Evolutionary conservation across 2,888 invertebrate genomes (phyloP), one percentile per base, ranked within the genome.

Genomic region (Balanococcus diminutus): DNA sequence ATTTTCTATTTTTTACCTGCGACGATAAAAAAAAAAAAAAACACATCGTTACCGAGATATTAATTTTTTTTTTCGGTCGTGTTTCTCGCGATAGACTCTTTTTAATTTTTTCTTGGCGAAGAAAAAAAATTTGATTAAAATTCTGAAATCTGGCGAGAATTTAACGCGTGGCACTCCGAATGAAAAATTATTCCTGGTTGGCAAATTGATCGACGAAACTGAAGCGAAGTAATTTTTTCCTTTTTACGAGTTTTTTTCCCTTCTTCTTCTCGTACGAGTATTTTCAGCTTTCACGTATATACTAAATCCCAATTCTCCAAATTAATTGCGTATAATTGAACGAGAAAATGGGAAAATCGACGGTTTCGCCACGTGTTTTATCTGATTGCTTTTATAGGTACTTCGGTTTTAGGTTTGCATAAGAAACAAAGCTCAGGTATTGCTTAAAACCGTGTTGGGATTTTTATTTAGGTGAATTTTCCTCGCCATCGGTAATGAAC

Each of bases 101-200:
- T 14, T 75, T 51, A 51, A 51, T 51, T 51, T 51, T 51, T 51
- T 19, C 19, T 51, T 6, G 51, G 19, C 6, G 16, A 22, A n/a
- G 9, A 72, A 75, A 32, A 67, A 67, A 75, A 75, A 75, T 32
- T 75, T 75, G 75, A 75, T 75, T 75, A 75, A 75, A 75, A 75
- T 32, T 75, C 32, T 36, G 6, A 75, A 32, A 75, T 32, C n/a
- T 75, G 32, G 31, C 32, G 75, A 75, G 32, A 75, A 75, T 75
- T 75, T 75, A 67, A 67, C 25, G n/a, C n/a, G 61, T 67, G 61
- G 61, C 61, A 67, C n/a, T 67, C 25, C 28, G 61, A 67, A 28
- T 67, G 61, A 75, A 75, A 75, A 75, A 75, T 75, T 75, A 75
- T 75, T 67, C 61, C 28, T 67, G 61, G 25, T 67, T 67, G 61